These are phyloP conservation scores for Cordylochernes scorpioides DNA, from an alignment of 2,888 invertebrate species.

Conservation along the genomic window DNA sequence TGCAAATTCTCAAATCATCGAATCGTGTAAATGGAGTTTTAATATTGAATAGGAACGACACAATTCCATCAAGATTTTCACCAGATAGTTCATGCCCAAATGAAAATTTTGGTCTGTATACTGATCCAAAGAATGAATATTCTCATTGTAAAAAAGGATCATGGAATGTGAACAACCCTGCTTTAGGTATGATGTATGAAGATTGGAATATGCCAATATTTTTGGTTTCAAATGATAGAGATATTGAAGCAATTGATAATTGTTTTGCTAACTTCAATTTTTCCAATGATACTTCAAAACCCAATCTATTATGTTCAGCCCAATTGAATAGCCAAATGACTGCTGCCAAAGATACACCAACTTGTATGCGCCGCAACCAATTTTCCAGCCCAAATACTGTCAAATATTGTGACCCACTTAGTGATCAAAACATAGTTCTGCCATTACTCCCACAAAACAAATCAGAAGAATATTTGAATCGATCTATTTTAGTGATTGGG, in stretches of 20 bases:
- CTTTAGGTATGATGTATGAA: conserved; percentile 42
- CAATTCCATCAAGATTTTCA: too few species aligned
- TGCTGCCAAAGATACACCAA: conserved; percentile 54
- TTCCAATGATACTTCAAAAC: conserved; percentile 16
- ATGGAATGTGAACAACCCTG: conserved; percentile 45
- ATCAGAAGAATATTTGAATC: conserved; percentile 16
- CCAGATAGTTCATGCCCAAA: too few species aligned
- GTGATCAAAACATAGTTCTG: conserved; percentile 43
- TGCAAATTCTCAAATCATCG: too few species aligned
- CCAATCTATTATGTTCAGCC: conserved; percentile 52
- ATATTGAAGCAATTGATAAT: conserved; percentile 30
- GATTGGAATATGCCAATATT: conserved; percentile 74
- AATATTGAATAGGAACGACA: too few species aligned
- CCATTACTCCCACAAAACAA: conserved; percentile 32
- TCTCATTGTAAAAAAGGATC: conserved; percentile 16
- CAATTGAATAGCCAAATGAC: conserved; percentile 66
- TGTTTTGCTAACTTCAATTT: conserved; percentile 40
- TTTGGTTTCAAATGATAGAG: conserved; percentile 31
- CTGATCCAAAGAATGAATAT: conserved; percentile 14
- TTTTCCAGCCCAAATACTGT: too few species aligned
- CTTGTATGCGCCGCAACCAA: conserved; percentile 43
- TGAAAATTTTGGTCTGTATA: conserved; percentile 10
- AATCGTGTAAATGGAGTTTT: too few species aligned
- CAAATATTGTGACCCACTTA: conserved; percentile 46
- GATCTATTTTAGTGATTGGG: conserved; percentile 42